Evolutionary conservation across 2,797 vertebrate species (phyloP), one percentile per base, ranked within the genome.

Genomic region (Tympanoctomys barrerae): DNA sequence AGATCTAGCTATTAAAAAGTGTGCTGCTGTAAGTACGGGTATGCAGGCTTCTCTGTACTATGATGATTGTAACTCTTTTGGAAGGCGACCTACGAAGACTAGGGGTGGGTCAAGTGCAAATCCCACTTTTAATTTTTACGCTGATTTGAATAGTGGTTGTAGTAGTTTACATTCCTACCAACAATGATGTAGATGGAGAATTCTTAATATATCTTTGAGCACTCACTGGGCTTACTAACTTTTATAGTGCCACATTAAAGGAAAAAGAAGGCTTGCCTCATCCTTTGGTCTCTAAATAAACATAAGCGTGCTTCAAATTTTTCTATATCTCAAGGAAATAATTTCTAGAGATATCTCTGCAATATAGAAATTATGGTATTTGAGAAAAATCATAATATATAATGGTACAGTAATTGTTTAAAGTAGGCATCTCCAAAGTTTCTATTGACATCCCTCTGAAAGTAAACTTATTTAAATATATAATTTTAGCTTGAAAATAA

Each of bases 291-390:
- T 79, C 28, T 90, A 79, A 8, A 80, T 80, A 75, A 92, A 42
- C 39, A 70, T 3, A 77, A 70, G 26, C 22, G 5, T 89, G 49
- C 31, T 79, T 87, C 73, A 64, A 39, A 49, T 88, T 31, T 86
- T 88, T 94, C 86, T 79, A 6, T 83, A 71, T 91, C 57, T 33
- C 26, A 75, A 79, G 46, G n/a, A 83, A 95, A 86, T 3, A 54
- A 66, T 42, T 75, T 31, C 18, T 80, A 59, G 31, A 12, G 2
- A 18, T 85, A 3, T 83, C 36, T 91, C n/a, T 86, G 57, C 2
- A 4, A 16, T 66, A 79, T 46, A 86, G 91, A 89, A 84, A 52
- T 8, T 64, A 42, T 70, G 26, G 88, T 88, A 49, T 86, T 54
- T 64, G 68, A 94, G 93, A 83, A 26, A 82, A 83, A 61, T 14